These are phyloP conservation scores for Heliconius eleuchia DNA, from an alignment of 1,140 invertebrate genomes.

Conservation along the genomic window DNA sequence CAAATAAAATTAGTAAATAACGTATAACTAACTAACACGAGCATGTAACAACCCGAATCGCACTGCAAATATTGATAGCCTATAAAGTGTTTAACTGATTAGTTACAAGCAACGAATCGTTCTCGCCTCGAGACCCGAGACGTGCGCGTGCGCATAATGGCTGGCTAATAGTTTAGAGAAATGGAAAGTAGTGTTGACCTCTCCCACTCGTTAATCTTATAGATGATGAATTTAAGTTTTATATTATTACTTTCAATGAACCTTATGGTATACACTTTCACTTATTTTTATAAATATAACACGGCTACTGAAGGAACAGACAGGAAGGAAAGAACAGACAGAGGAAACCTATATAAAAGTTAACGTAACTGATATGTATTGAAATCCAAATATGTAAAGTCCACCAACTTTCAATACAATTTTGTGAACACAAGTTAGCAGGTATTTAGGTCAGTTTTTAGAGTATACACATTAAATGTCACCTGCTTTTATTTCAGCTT, in stretches of 20 bases:
- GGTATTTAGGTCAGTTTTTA: no score
- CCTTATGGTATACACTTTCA: not conserved
- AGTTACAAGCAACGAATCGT: not conserved
- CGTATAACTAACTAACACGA: not conserved
- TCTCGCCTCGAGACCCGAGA: no score
- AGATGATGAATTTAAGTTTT: not conserved
- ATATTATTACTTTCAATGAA: not conserved
- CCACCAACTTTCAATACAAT: no score
- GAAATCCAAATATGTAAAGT: no score
- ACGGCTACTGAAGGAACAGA: not conserved
- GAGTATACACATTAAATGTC: no score
- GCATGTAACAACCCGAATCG: not conserved
- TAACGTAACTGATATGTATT: no score
- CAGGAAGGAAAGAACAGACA: not conserved
- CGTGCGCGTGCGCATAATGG: constrained; percentile 3
- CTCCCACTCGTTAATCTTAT: not conserved
- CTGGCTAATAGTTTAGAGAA: not conserved
- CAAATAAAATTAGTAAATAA: not conserved
- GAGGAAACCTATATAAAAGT: no score
- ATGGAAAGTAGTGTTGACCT: not conserved
- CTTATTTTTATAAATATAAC: not conserved
- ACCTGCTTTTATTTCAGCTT: no score
- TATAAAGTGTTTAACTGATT: not conserved
- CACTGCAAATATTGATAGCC: not conserved
- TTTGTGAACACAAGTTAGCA: no score